A percentile compares a stretch with the other conserved stretches of the same genome.
phyloP scores from a whole-genome alignment of 2,113 vertebrate species.

The Mesocricetus auratus region DNA sequence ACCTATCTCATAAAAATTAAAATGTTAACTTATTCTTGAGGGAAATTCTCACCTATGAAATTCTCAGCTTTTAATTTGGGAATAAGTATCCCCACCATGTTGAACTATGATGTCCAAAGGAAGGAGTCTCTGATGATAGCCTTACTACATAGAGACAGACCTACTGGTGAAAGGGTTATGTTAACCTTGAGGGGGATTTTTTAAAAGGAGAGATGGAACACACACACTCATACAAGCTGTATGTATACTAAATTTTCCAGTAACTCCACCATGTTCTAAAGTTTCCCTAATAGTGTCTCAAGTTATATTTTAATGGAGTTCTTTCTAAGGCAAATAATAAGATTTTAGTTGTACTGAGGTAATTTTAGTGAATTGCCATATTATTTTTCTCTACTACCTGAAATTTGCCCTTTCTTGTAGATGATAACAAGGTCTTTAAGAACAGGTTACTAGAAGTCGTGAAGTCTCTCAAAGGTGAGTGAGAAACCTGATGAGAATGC shows the following conservation, averaged over 20 bases:
- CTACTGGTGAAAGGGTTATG: neutral
- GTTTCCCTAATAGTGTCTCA: neutral
- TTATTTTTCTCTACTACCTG: constrained; percentile 17
- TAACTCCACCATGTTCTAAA: neutral
- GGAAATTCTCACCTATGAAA: neutral
- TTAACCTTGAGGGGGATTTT: neutral
- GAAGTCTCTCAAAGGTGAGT: constrained; percentile 56
- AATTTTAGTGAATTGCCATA: neutral
- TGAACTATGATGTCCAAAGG: neutral
- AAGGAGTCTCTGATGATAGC: neutral
- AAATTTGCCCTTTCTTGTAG: neutral
- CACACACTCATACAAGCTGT: neutral
- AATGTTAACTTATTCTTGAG: neutral
- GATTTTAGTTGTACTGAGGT: neutral
- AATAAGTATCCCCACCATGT: neutral
- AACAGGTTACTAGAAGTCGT: constrained; percentile 7
- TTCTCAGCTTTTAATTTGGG: constrained; percentile 21
- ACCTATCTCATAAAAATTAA: neutral
- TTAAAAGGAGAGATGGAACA: neutral
- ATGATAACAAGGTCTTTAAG: constrained; percentile 51
- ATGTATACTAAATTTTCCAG: neutral
- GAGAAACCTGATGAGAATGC: neutral
- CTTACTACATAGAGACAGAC: neutral
- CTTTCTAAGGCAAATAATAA: neutral
- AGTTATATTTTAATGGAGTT: neutral